Base-by-base conservation (phyloP, 2,797 vertebrate species). In the Mus caroli region DNA sequence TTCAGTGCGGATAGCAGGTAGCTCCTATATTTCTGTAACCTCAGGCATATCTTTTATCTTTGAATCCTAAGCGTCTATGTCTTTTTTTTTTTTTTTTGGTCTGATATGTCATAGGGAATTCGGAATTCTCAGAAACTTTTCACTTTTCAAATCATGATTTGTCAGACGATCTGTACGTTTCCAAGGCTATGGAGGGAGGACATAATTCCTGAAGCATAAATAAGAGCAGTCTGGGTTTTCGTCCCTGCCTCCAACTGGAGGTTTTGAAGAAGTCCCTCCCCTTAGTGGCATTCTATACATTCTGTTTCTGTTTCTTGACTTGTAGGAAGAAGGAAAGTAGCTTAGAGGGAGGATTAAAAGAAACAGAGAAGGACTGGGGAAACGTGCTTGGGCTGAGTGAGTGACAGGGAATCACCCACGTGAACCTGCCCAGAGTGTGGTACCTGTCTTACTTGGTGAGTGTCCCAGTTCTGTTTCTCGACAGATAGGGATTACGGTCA, bases 171-270 rank as follows among this genome's bases (percentile, higher is more conserved):
- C 50, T 88, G 40, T 92, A 12, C 10, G 22, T 90, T 90, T 86
- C 14, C 54, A 80, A 73, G 31, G 56, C 89, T 26, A 2, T 20
- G 0, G 1, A 50, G 84, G 12, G 50, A 73, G 79, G 76, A 67
- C 40, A 54, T 78, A 5, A 80, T 83, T 91, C 14, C 46, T 73
- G 28, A 67, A 78, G 15, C 50, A 20, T 8, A 76, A 84, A 0
- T 20, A 84, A 91, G 91, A 37, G 43, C 37, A 80, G 88, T 43
- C n/a, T 15, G 89, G 69, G 12, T 73, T 91, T 94, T 88, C 24
- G 37, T 88, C 60, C 79, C 22, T 62, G 43, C 69, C 31, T 77
- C 56, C 17, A 90, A 84, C 40, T 46, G 54, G 15, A 56, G 13
- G 67, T 40, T 92, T 94, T 40, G 60, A 52, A 52, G 83, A 94